Evolutionary conservation across 2,113 vertebrate species (phyloP).

Genomic region (Carassius gibelio): DNA sequence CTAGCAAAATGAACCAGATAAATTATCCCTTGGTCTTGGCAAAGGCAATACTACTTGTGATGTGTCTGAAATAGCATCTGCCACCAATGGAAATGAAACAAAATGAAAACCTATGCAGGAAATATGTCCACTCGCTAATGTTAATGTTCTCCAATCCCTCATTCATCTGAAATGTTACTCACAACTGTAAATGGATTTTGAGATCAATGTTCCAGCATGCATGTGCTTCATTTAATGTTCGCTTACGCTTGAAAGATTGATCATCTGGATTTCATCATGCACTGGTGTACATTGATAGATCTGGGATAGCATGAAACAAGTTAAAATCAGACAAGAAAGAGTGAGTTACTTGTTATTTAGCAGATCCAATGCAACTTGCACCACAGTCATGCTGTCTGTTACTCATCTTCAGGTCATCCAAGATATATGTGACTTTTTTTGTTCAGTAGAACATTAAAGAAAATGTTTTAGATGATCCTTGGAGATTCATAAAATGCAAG

Average conservation of each 20-base stretch:
- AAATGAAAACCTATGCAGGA: neutral
- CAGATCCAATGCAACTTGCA: neutral
- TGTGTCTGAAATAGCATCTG: neutral
- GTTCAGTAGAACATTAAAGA: too few species aligned
- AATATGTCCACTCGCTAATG: neutral
- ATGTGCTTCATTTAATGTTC: neutral
- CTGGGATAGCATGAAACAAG: neutral
- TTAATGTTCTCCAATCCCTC: neutral
- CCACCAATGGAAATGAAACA: neutral
- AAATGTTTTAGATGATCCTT: too few species aligned
- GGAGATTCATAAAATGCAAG: too few species aligned
- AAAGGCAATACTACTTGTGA: neutral
- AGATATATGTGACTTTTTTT: too few species aligned
- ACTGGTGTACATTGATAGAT: neutral
- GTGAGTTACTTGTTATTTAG: neutral
- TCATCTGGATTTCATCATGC: neutral
- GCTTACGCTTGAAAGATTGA: neutral
- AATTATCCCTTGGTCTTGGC: neutral
- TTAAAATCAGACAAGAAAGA: neutral
- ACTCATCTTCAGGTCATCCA: too few species aligned
- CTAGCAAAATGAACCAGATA: neutral
- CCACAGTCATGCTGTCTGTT: neutral
- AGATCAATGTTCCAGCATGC: conserved; percentile 9
- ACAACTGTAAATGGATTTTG: conserved; percentile 1
- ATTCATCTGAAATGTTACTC: neutral